Conservation (phyloP, 2,113 vertebrate species). For the Macroglossus sobrinus region DNA sequence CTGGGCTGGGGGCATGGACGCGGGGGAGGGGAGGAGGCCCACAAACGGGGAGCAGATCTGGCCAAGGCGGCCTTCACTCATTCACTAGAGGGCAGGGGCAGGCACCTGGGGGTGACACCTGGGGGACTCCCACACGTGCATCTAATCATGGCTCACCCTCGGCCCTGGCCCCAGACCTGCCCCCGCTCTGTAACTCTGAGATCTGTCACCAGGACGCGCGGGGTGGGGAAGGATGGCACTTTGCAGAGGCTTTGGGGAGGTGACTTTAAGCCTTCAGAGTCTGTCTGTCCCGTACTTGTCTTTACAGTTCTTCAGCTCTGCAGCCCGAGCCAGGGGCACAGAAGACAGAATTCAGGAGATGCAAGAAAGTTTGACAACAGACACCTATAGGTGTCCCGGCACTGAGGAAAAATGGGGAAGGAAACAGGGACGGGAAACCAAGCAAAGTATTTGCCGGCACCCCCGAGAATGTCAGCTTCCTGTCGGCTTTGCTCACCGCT, state of each 20-base stretch:
- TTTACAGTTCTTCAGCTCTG: background rate
- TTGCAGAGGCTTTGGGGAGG: background rate
- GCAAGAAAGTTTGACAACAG: background rate
- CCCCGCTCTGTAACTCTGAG: background rate
- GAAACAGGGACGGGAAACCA: background rate
- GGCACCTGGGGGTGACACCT: fast-evolving
- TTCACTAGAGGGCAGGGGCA: no score
- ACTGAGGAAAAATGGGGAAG: background rate
- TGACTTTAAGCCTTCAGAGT: background rate
- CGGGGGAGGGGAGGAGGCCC: background rate
- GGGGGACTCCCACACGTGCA: fast-evolving
- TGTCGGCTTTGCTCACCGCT: background rate
- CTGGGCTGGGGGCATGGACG: background rate
- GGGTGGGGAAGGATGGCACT: background rate
- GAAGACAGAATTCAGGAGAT: background rate
- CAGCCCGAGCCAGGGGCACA: background rate
- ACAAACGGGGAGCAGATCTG: no score
- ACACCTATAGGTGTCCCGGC: background rate
- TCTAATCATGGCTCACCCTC: background rate
- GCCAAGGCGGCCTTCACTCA: background rate
- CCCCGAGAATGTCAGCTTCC: background rate
- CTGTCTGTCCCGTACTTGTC: background rate
- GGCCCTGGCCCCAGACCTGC: background rate
- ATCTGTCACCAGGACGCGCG: background rate
- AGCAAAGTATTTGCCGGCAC: background rate